Percentiles rank a stretch among this genome's conserved stretches.
Evolutionary conservation across 1,140 invertebrate genomes (phyloP).

Genomic region (Drosophila suzukii): DNA sequence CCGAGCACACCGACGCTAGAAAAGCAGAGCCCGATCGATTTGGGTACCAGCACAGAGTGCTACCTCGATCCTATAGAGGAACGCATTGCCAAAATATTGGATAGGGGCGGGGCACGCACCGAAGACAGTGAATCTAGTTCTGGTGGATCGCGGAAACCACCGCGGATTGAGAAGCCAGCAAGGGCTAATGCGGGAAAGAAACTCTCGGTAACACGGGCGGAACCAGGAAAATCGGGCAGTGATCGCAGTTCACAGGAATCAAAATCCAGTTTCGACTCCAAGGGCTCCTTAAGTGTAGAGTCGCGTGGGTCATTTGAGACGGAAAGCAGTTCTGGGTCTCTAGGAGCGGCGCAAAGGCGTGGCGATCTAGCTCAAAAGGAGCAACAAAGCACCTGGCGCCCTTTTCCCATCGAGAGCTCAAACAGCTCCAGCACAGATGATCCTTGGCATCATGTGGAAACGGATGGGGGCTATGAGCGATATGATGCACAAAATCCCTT

Average conservation of each 20-base stretch:
- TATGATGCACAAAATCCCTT: constrained; percentile 85
- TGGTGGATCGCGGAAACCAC: constrained; percentile 73
- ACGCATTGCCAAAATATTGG: constrained; percentile 71
- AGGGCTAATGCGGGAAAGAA: constrained; percentile 73
- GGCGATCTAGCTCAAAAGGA: constrained; percentile 86
- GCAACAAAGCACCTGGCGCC: constrained; percentile 91
- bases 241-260: constrained; percentile 85
- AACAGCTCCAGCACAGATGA: constrained; percentile 93
- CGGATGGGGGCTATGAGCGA: constrained; percentile 87
- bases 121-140: constrained; percentile 83
- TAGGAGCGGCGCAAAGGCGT: constrained; percentile 88
- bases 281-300: constrained; percentile 87
- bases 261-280: constrained; percentile 87
- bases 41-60: constrained; percentile 76
- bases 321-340: constrained; percentile 90
- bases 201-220: constrained; percentile 58
- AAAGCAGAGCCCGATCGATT: constrained; percentile 87
- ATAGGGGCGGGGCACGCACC: constrained; percentile 41
- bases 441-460: constrained; percentile 91
- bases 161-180: constrained; percentile 77
- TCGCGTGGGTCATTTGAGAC: constrained; percentile 89
- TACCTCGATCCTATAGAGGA: constrained; percentile 82
- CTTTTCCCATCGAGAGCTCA: constrained; percentile 92
- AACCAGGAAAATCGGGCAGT: constrained; percentile 76
- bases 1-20: constrained; percentile 87